Evolutionary conservation across 2,888 invertebrate species (phyloP).

Genomic region (Mythimna lalbum): DNA sequence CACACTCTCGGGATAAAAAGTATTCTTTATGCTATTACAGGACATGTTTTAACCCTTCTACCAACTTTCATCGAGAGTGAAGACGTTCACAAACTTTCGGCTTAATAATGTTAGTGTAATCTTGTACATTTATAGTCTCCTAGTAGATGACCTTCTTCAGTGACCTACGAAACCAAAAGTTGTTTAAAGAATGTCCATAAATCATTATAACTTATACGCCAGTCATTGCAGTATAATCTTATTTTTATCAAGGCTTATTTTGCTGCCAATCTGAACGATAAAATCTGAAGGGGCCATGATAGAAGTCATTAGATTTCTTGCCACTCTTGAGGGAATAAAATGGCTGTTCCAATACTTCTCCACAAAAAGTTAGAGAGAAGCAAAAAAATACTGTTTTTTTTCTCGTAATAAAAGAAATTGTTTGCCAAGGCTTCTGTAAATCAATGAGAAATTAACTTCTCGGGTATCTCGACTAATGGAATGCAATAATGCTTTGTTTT

Average conservation of each 20-base stretch:
- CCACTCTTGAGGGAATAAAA: neutral
- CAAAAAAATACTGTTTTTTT: slow-evolving; percentile 17
- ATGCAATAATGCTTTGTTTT: slow-evolving; percentile 57
- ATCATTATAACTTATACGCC: neutral
- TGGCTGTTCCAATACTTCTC: neutral
- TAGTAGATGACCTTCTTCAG: no score
- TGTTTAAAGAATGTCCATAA: neutral
- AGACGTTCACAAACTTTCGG: no score
- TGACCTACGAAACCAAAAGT: neutral
- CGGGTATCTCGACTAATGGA: slow-evolving; percentile 54
- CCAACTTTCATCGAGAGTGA: no score
- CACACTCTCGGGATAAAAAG: no score
- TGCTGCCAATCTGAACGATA: neutral
- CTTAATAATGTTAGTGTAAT: no score
- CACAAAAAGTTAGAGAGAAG: neutral
- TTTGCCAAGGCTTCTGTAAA: slow-evolving; percentile 34
- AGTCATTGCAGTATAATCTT: neutral
- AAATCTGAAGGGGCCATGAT: neutral
- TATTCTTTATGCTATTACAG: no score
- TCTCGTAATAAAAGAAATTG: slow-evolving; percentile 25
- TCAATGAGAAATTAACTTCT: slow-evolving; percentile 54
- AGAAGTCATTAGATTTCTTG: neutral
- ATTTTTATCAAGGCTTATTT: neutral
- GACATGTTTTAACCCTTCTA: no score
- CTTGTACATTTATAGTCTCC: no score